Percentiles rank a stretch among this genome's conserved stretches.
Conservation (phyloP, 2,797 vertebrate species). For the Pseudotriccus pelzelni region DNA sequence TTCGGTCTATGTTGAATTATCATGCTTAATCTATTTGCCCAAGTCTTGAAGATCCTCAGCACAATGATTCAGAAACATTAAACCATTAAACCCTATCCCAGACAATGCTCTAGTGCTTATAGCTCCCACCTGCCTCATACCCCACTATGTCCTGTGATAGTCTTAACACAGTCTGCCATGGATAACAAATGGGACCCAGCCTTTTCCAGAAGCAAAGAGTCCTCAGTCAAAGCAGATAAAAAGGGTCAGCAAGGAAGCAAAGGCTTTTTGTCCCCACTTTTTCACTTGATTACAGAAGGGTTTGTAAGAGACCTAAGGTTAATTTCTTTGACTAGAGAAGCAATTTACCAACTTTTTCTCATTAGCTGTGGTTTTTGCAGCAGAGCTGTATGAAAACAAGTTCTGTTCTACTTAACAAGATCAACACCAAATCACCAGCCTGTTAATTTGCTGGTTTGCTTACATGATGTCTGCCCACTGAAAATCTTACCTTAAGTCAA, state of each 20-base stretch:
- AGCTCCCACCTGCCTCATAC: neutral
- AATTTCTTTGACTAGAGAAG: neutral
- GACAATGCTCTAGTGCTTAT: neutral
- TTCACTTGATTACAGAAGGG: neutral
- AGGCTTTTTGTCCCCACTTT: neutral
- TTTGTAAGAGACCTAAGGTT: neutral
- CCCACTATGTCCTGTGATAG: neutral
- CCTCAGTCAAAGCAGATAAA: neutral
- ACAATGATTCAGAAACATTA: neutral
- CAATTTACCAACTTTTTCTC: neutral
- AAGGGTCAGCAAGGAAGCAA: neutral
- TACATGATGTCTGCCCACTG: neutral
- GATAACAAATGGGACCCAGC: neutral
- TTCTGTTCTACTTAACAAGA: neutral
- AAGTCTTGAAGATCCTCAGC: neutral
- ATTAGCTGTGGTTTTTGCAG: neutral
- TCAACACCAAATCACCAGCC: slow-evolving; percentile 16
- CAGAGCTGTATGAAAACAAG: neutral
- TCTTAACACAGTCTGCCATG: accelerated
- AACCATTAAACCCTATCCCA: neutral
- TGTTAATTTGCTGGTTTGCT: slow-evolving; percentile 52
- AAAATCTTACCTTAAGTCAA: slow-evolving; percentile 6
- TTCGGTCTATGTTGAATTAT: neutral
- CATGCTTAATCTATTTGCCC: neutral
- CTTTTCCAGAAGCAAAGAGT: neutral